Conservation (phyloP, 2,797 vertebrate species). For the Tragopan temminckii region DNA sequence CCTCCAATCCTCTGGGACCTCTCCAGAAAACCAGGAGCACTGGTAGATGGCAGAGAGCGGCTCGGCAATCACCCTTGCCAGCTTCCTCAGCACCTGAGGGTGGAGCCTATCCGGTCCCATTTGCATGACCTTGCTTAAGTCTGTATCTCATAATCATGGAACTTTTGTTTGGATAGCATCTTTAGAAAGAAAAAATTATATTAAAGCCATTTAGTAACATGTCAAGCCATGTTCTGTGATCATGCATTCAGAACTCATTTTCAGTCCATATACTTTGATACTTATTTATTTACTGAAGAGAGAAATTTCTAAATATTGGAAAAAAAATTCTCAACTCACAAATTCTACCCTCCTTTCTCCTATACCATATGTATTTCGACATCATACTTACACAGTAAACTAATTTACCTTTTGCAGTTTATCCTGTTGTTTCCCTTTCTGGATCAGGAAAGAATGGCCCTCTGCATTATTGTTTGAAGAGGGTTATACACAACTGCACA, state of each 20-base stretch:
- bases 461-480: neutral
- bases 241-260: neutral
- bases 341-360: neutral
- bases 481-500: neutral
- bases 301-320: neutral
- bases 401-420: neutral
- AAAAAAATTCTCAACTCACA: neutral
- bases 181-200: neutral
- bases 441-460: neutral
- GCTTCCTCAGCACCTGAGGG: too few relatives aligned
- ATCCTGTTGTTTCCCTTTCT: slow-evolving; percentile 7
- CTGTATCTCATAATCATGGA: neutral
- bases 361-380: neutral
- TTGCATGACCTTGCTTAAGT: neutral
- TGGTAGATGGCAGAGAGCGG: too few relatives aligned
- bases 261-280: neutral
- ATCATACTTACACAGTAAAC: neutral
- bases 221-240: neutral
- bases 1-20: too few relatives aligned
- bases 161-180: neutral
- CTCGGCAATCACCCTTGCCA: too few relatives aligned
- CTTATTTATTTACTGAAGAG: neutral
- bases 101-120: neutral
- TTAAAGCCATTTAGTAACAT: neutral
- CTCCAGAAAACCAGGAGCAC: too few relatives aligned